phyloP scores from a whole-genome alignment of 2,113 vertebrate genomes.

The Menura novaehollandiae region DNA sequence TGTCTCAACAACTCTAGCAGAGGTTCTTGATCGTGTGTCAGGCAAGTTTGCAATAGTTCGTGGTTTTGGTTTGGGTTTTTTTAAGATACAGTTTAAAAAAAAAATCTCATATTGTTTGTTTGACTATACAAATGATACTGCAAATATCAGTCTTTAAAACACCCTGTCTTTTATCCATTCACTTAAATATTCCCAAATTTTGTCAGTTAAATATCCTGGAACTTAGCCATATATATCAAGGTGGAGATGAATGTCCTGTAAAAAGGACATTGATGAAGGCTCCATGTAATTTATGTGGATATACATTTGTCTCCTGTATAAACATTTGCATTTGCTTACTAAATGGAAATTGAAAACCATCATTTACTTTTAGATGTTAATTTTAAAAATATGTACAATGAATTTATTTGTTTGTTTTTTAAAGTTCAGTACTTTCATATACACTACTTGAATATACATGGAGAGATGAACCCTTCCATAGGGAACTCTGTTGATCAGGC shows the following conservation, averaged over 20 bases:
- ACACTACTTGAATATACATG: not conserved
- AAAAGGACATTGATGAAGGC: not conserved
- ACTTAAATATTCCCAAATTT: not conserved
- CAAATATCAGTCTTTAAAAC: not conserved
- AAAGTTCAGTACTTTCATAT: not conserved
- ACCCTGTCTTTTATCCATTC: not conserved
- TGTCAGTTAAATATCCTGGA: not conserved
- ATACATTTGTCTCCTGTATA: not conserved
- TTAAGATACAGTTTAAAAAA: not conserved
- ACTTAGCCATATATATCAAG: not conserved
- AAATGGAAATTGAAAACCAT: not conserved
- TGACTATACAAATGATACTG: not conserved
- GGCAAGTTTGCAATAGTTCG: constrained; percentile 71
- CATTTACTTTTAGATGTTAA: not conserved
- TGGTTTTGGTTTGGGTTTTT: not conserved
- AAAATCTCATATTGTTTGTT: not conserved
- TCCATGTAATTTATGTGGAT: not conserved
- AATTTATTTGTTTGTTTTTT: not conserved
- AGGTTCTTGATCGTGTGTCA: constrained; percentile 96
- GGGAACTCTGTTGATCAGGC: not conserved
- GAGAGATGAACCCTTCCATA: not conserved
- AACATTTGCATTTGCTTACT: not conserved
- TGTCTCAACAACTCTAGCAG: constrained; percentile 94
- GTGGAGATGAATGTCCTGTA: not conserved
- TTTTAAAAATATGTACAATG: not conserved